phyloP scores from a whole-genome alignment of 1,140 invertebrate genomes.

The Ruditapes philippinarum region DNA sequence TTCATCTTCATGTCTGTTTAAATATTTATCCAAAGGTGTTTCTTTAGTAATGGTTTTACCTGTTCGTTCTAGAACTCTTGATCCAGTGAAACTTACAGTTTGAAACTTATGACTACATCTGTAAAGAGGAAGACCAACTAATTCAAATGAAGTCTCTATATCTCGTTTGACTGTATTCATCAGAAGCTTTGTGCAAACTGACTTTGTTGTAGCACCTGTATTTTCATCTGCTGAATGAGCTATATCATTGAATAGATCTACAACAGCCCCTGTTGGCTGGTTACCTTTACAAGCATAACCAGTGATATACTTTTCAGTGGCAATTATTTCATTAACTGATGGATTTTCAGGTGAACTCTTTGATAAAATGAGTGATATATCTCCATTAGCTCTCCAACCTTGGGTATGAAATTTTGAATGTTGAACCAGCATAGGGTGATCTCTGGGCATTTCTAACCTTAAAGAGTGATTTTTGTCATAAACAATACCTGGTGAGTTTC shows the following conservation, averaged over 20 bases:
- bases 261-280: background rate
- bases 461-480: conserved; percentile 63
- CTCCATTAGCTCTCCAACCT: conserved; percentile 71
- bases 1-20: background rate
- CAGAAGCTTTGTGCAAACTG: conserved; percentile 64
- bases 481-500: background rate
- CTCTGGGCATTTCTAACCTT: conserved; percentile 63
- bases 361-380: conserved; percentile 70
- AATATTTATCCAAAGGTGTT: conserved; percentile 65
- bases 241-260: conserved; percentile 58
- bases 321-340: conserved; percentile 60
- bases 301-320: conserved; percentile 64
- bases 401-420: conserved; percentile 63
- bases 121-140: conserved; percentile 54
- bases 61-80: conserved; percentile 49
- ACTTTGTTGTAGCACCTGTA: conserved; percentile 19
- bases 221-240: background rate
- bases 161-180: conserved; percentile 68
- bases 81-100: conserved; percentile 60
- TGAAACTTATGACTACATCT: conserved; percentile 65
- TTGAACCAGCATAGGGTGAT: conserved; percentile 62
- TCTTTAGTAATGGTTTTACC: conserved; percentile 30
- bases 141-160: conserved; percentile 66
- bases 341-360: conserved; percentile 67
- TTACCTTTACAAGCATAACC: conserved; percentile 63